phyloP scores from a whole-genome alignment of 53 echinoderm and acorn worm species.

The Stichopus horrens region DNA sequence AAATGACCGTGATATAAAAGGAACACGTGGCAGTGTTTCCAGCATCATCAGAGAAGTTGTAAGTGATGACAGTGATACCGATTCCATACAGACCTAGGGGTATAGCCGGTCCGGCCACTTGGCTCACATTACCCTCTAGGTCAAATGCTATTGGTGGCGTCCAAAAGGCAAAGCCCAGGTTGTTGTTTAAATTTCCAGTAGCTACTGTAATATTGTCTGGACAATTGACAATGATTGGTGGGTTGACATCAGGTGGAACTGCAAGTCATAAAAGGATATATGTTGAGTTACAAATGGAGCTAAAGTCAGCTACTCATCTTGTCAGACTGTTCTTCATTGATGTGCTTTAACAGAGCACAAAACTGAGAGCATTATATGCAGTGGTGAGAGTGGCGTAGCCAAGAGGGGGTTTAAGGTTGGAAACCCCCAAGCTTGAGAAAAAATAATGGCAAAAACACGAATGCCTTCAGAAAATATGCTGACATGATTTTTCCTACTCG shows the following conservation, averaged over 20 bases:
- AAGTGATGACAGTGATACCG: background rate
- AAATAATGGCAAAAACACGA: too few relatives aligned
- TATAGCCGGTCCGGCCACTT: background rate
- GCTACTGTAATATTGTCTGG: background rate
- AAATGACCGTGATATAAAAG: slow-evolving; percentile 1
- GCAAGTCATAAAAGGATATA: background rate
- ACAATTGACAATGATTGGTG: background rate
- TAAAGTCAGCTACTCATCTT: too few relatives aligned
- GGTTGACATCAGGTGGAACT: background rate
- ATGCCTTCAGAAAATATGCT: too few relatives aligned
- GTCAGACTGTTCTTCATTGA: too few relatives aligned
- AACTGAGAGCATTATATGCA: too few relatives aligned
- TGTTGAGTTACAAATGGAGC: too few relatives aligned
- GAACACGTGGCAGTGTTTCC: slow-evolving; percentile 10
- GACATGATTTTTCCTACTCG: too few relatives aligned
- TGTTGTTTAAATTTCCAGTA: too few relatives aligned
- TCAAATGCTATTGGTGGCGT: background rate
- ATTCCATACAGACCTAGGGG: background rate
- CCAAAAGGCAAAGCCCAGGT: background rate
- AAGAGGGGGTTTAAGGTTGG: too few relatives aligned
- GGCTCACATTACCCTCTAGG: background rate
- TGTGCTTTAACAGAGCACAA: too few relatives aligned
- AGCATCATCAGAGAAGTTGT: slow-evolving; percentile 5
- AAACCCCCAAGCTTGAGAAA: too few relatives aligned
- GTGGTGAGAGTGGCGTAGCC: too few relatives aligned